phyloP scores from a whole-genome alignment of 2,888 invertebrate genomes.

The Hecatera dysodea region DNA sequence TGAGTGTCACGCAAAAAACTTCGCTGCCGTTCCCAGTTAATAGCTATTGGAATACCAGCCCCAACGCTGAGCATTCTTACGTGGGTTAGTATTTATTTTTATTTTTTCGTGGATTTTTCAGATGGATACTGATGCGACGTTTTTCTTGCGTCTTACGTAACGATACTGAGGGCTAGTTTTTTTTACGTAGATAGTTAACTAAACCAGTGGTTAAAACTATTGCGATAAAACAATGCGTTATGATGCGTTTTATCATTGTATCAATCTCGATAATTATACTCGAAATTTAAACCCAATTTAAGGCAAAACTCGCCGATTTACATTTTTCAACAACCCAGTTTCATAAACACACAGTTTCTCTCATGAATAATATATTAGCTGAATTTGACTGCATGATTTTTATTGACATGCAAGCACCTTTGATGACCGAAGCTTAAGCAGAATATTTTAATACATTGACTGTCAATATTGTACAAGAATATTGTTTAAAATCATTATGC shows the following conservation, averaged over 20 bases:
- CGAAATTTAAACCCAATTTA: too few species aligned
- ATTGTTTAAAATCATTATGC: slow-evolving; percentile 43
- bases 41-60: slow-evolving; percentile 85
- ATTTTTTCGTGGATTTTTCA: too few species aligned
- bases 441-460: slow-evolving; percentile 50
- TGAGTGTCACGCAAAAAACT: slow-evolving; percentile 76
- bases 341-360: slow-evolving; percentile 16
- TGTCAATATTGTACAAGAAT: slow-evolving; percentile 37
- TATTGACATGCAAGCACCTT: slow-evolving; percentile 12
- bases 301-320: neutral
- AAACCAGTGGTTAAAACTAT: too few species aligned
- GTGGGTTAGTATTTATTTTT: slow-evolving; percentile 74
- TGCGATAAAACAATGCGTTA: too few species aligned
- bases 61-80: slow-evolving; percentile 84
- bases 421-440: slow-evolving; percentile 17
- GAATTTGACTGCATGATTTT: slow-evolving; percentile 36
- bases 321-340: slow-evolving; percentile 1
- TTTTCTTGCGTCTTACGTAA: too few species aligned
- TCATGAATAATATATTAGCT: slow-evolving; percentile 3
- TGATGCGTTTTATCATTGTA: too few species aligned
- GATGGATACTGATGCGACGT: too few species aligned
- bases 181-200: too few species aligned
- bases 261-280: too few species aligned
- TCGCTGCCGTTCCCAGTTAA: slow-evolving; percentile 78
- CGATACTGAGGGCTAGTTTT: too few species aligned